A percentile compares a stretch with the other conserved stretches of the same genome.
These are phyloP conservation scores for Leiothrix lutea DNA, from an alignment of 2,113 vertebrate genomes.

Conservation along the genomic window DNA sequence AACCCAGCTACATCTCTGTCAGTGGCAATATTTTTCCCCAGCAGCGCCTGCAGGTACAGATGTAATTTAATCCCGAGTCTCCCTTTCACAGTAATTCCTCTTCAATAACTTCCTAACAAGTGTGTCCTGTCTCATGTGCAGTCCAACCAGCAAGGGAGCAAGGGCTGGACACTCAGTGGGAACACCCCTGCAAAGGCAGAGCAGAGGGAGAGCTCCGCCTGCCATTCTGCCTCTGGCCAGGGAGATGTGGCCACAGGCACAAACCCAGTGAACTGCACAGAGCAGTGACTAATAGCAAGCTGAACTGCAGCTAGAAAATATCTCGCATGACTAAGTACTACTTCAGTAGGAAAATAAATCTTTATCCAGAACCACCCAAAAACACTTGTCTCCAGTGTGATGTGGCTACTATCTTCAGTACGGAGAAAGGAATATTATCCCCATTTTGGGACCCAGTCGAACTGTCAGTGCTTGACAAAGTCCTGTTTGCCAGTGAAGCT, in stretches of 20 bases:
- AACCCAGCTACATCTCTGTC: not conserved
- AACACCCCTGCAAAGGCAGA: not conserved
- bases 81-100: not conserved
- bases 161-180: rapidly evolving
- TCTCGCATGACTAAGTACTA: constrained; percentile 21
- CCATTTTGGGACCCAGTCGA: not conserved
- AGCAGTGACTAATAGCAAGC: not conserved
- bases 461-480: not conserved
- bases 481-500: not conserved
- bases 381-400: not conserved
- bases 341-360: constrained; percentile 47
- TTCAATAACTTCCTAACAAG: not conserved
- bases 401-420: not conserved
- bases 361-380: constrained; percentile 3
- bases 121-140: not conserved
- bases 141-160: not conserved
- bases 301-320: not conserved
- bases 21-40: not conserved
- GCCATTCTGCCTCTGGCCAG: not conserved
- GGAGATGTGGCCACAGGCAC: not conserved
- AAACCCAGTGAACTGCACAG: not conserved
- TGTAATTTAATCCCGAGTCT: not conserved
- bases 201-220: not conserved
- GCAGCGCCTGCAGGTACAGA: not conserved
- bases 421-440: not conserved